These are phyloP conservation scores for Oncorhynchus masou DNA, from an alignment of 2,113 vertebrate genomes.

Conservation along the genomic window DNA sequence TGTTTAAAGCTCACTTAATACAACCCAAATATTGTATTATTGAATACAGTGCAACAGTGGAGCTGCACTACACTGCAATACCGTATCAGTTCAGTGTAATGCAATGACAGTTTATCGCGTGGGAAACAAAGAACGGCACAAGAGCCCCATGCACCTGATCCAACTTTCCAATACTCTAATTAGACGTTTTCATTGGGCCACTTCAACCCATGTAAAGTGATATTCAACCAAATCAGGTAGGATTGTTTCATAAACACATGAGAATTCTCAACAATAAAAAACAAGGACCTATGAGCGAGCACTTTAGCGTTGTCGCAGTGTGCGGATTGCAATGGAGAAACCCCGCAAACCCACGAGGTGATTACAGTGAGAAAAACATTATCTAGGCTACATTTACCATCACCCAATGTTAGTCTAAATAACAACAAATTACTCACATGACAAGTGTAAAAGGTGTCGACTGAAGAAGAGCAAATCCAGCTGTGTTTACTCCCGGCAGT, in stretches of 20 bases:
- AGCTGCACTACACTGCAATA: background rate
- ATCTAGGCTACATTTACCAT: background rate
- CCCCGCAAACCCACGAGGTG: constrained; percentile 21
- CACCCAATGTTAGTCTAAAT: background rate
- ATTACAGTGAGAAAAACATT: constrained; percentile 1
- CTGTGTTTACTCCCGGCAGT: background rate
- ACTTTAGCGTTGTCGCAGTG: too few species aligned
- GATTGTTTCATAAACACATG: too few species aligned
- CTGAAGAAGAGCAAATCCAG: background rate
- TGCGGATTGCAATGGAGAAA: background rate
- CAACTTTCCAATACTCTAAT: too few species aligned
- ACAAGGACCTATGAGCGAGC: too few species aligned
- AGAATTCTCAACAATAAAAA: too few species aligned
- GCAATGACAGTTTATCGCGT: constrained; percentile 18
- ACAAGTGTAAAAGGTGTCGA: background rate
- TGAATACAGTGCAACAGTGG: too few species aligned
- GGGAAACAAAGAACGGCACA: constrained; percentile 36
- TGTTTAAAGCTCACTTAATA: too few species aligned
- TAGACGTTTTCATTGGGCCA: too few species aligned
- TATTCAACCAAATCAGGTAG: too few species aligned
- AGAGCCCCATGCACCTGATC: background rate
- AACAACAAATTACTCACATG: background rate
- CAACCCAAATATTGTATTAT: too few species aligned
- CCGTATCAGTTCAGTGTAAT: constrained; percentile 1
- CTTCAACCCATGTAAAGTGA: too few species aligned